Evolutionary conservation across 2,797 vertebrate species (phyloP), one percentile per base, ranked within the genome.

Genomic region (Gambelia wislizenii): DNA sequence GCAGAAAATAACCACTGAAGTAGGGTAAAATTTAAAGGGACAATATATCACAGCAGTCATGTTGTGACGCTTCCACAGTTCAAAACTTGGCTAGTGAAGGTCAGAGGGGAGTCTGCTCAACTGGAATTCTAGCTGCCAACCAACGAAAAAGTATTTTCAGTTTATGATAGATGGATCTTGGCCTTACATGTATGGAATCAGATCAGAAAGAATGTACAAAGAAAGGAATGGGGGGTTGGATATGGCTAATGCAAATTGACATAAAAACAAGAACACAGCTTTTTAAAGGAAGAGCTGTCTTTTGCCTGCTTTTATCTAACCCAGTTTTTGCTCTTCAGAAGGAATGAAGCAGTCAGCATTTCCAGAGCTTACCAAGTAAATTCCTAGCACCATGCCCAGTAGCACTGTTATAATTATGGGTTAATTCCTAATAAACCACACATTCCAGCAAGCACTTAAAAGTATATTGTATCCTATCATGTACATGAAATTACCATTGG

Each of bases 341-440:
- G 91, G 92, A 96, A 95, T 92, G 61, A 93, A 95, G 85, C 22
- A 89, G 86, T 94, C 94, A 93, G 91, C 94, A 93, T 93, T 97
- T 94, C 92, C 91, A 89, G 90, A 92, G 85, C 54, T 84, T 89
- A 92, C 90, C 59, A 87, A 84, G 87, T 90, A 89, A 94, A 89
- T 88, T 92, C 91, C 87, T 74, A 88, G 72, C 72, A 85, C 91
- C 85, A 69, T 0, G 1, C 89, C 86, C 92, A 95, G 87, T 36
- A 86, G 81, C n/a, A 84, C 90, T 69, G 64, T 95, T 92, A 91
- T 95, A 92, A 91, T 93, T 89, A 89, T 91, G 90, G 91, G 87
- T 84, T 87, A 91, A 84, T 86, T 91, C 84, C 89, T 95, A 94
- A 91, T 90, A 90, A 94, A 88, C 82, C 89, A 94, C 69, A 85